Conservation (phyloP, 2,888 invertebrate genomes). For the Tipula confusa region DNA sequence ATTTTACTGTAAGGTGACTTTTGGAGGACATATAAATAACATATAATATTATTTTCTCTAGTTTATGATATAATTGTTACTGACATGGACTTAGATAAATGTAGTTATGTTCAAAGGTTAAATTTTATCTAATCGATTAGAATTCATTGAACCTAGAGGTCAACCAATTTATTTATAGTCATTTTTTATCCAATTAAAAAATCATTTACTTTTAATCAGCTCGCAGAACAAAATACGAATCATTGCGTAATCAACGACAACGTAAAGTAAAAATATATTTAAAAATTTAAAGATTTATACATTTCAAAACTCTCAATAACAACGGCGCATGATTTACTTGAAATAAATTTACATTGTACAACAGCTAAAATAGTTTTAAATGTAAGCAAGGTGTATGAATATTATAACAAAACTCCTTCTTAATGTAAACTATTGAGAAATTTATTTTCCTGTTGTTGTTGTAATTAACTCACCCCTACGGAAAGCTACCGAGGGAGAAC, state of each 20-base stretch:
- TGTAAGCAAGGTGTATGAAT: background rate
- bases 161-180: too few species aligned
- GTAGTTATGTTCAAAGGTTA: background rate
- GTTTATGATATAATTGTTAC: background rate
- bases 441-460: background rate
- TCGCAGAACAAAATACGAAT: background rate
- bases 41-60: background rate
- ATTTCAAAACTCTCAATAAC: background rate
- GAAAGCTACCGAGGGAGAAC: background rate
- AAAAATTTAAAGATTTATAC: background rate
- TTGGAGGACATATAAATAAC: background rate
- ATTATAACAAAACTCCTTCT: background rate
- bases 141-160: background rate
- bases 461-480: conserved; percentile 4
- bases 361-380: background rate
- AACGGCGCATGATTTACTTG: background rate
- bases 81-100: background rate
- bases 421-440: background rate
- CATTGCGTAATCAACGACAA: background rate
- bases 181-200: background rate
- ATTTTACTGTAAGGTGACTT: background rate
- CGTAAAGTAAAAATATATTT: too few species aligned
- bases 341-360: background rate
- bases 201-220: background rate
- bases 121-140: background rate